phyloP scores from a whole-genome alignment of 1,140 invertebrate genomes.

The Drosophila chauvacae region DNA sequence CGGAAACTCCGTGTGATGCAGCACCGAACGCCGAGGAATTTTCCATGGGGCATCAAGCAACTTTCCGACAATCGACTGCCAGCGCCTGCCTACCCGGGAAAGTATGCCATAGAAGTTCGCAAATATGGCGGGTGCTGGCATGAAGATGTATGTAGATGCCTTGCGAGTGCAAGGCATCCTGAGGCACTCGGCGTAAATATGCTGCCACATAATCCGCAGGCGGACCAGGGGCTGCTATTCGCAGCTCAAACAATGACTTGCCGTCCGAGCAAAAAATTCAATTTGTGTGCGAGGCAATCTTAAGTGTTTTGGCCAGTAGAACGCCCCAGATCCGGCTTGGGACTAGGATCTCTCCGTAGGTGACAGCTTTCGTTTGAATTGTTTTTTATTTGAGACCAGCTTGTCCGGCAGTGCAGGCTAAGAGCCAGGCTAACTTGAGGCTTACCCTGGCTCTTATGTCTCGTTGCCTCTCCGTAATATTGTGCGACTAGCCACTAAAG shows the following conservation, averaged over 20 bases:
- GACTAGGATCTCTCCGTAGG: constrained; percentile 20
- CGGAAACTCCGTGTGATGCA: constrained; percentile 2
- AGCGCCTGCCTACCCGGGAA: constrained; percentile 21
- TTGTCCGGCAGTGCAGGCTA: constrained; percentile 15
- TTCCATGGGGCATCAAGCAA: constrained; percentile 53
- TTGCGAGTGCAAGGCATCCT: constrained; percentile 56
- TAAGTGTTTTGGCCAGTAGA: constrained; percentile 16
- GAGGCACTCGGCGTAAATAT: constrained; percentile 66
- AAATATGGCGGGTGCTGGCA: constrained; percentile 48
- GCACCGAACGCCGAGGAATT: constrained; percentile 43
- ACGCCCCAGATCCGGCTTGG: constrained; percentile 11
- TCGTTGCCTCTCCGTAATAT: constrained; percentile 56
- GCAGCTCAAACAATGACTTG: constrained; percentile 32
- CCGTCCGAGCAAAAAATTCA: constrained; percentile 49
- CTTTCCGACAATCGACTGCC: constrained; percentile 32
- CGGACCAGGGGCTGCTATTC: constrained; percentile 8
- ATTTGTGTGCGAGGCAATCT: constrained; percentile 53
- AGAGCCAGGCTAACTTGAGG: constrained; percentile 34
- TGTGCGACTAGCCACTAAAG: constrained; percentile 44
- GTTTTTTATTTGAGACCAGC: constrained; percentile 53
- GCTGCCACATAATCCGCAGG: constrained; percentile 62
- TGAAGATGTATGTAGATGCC: constrained; percentile 60
- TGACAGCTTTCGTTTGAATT: constrained; percentile 46
- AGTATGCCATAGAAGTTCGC: constrained; percentile 56
- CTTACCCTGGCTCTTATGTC: constrained; percentile 47